A percentile compares a stretch with the other conserved stretches of the same genome.
Evolutionary conservation across 2,797 vertebrate genomes (phyloP).

Genomic region (Chromobotia macracanthus): DNA sequence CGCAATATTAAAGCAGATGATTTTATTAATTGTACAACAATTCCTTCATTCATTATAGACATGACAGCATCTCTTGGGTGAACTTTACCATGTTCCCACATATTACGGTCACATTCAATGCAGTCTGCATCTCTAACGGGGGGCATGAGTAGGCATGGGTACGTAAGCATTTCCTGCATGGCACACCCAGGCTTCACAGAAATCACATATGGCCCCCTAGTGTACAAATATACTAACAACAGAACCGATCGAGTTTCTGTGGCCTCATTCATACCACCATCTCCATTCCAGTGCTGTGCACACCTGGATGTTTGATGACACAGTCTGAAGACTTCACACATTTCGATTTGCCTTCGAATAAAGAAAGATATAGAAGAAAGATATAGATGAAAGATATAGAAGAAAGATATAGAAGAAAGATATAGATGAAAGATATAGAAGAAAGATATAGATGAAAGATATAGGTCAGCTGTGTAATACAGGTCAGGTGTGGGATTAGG

Average conservation of each 20-base stretch:
- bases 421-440: neutral
- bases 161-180: conserved; percentile 92
- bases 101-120: conserved; percentile 90
- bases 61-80: neutral
- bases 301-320: conserved; percentile 92
- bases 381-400: neutral
- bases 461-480: neutral
- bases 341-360: conserved; percentile 91
- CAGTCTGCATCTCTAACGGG: conserved; percentile 91
- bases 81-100: conserved; percentile 93
- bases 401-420: neutral
- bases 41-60: neutral
- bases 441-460: neutral
- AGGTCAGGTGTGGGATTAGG: too few relatives aligned
- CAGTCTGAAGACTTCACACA: conserved; percentile 99
- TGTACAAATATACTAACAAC: neutral
- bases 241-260: neutral
- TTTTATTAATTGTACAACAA: neutral
- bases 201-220: conserved; percentile 94
- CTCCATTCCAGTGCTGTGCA: conserved; percentile 94
- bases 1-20: neutral
- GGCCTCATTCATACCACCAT: conserved; percentile 89
- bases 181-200: conserved; percentile 98
- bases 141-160: conserved; percentile 92
- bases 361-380: neutral